Percentiles rank a stretch among this genome's conserved stretches.
Conservation (phyloP, 2,888 invertebrate species). For the Napeogenes inachia region DNA sequence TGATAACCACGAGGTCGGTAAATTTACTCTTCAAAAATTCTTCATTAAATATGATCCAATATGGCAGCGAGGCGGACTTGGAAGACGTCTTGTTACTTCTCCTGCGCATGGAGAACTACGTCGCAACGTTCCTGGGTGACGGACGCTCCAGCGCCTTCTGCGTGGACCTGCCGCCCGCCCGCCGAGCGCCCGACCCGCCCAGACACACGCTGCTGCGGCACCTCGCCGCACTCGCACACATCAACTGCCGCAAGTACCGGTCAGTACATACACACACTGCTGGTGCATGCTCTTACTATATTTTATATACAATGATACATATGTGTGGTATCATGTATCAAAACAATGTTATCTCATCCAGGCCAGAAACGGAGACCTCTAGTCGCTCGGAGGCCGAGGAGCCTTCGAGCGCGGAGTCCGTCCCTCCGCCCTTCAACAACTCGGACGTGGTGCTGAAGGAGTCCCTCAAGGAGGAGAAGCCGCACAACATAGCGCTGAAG, state of each 20-base stretch:
- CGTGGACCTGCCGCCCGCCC: slow-evolving; percentile 60
- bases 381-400: slow-evolving; percentile 46
- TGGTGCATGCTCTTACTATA: background rate
- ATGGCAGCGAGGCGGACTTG: slow-evolving; percentile 81
- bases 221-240: slow-evolving; percentile 49
- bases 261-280: background rate
- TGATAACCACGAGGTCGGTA: background rate
- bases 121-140: slow-evolving; percentile 79
- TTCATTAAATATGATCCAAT: background rate
- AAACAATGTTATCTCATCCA: slow-evolving; percentile 19
- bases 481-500: slow-evolving; percentile 58
- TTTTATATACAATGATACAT: too few relatives aligned
- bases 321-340: background rate
- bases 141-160: slow-evolving; percentile 58
- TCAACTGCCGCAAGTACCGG: slow-evolving; percentile 34
- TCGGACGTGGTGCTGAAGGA: slow-evolving; percentile 60
- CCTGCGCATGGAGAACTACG: slow-evolving; percentile 77
- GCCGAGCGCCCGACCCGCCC: slow-evolving; percentile 37
- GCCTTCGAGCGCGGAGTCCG: slow-evolving; percentile 28
- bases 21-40: too few relatives aligned
- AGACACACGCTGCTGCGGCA: slow-evolving; percentile 55
- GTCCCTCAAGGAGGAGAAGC: slow-evolving; percentile 64
- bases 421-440: slow-evolving; percentile 37
- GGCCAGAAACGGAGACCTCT: slow-evolving; percentile 38
- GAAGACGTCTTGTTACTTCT: slow-evolving; percentile 83